Evolutionary conservation across 1,140 invertebrate species (phyloP).

Genomic region (Anastatus disparis): DNA sequence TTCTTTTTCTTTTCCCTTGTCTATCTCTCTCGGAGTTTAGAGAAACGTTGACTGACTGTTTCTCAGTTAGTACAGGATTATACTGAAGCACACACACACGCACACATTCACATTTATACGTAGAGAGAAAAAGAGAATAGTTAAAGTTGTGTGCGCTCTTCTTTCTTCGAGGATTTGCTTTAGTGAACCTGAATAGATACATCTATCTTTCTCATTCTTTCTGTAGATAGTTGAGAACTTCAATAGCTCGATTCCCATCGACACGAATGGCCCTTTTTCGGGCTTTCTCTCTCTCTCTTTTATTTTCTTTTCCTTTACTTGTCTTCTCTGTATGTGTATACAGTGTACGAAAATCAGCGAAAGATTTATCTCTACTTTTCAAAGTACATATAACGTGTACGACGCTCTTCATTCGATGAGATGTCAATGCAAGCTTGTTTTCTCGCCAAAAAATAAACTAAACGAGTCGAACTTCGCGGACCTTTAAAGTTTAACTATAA

Average conservation of each 20-base stretch:
- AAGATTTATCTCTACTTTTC: not conserved
- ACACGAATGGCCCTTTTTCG: constrained; percentile 43
- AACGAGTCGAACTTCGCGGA: not conserved
- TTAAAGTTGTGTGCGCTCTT: constrained; percentile 48
- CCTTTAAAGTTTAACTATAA: too few relatives aligned
- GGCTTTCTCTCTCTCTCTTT: not conserved
- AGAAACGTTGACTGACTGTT: too few relatives aligned
- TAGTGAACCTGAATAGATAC: constrained; percentile 58
- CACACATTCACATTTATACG: too few relatives aligned
- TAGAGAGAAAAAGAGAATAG: too few relatives aligned
- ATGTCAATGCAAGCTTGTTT: constrained; percentile 8
- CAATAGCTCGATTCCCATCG: constrained; percentile 51
- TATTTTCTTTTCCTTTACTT: not conserved
- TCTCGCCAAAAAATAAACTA: too few relatives aligned
- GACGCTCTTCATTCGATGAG: not conserved
- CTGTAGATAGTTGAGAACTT: constrained; percentile 40
- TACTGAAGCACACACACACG: too few relatives aligned
- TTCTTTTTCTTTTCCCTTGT: constrained; percentile 44
- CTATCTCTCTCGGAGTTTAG: not conserved
- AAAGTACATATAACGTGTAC: too few relatives aligned
- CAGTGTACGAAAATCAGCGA: not conserved
- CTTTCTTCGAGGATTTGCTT: constrained; percentile 51
- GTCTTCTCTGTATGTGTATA: too few relatives aligned
- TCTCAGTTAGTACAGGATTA: too few relatives aligned
- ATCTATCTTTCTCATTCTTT: too few relatives aligned